Evolutionary conservation across 2,797 vertebrate species (phyloP), one percentile per base, ranked within the genome.

Genomic region (Merluccius polli): DNA sequence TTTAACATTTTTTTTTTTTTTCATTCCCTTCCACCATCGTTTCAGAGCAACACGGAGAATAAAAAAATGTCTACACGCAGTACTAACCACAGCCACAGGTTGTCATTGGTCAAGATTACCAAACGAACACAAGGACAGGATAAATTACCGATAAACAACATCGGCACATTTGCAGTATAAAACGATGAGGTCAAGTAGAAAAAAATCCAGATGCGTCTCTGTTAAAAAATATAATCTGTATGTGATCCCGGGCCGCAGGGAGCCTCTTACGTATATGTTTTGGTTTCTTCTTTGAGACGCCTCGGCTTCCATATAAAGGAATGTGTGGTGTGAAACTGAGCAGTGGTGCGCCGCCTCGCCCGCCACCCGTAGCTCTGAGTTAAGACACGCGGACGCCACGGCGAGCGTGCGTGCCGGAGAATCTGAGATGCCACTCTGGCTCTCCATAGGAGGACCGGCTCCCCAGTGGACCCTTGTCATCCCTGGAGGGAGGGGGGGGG

Each of bases 341-440:
- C 88, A 89, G 89, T 82, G 87, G 77, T 72, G 82, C 78, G 70
- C 7, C 44, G 52, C 79, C 77, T 80, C 85, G 79, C 77, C 88
- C 87, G 79, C 82, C 73, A 86, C 78, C 83, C 83, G 81, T 76
- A 71, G 79, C 87, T 86, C 10, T 9, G 7, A 24, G 52, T 59
- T 59, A 59, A 87, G 88, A 89, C 86, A 79, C 75, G 3, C 70
- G 88, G 84, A 84, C 77, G 76, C 82, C 81, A 75, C 86, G 76
- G 82, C 48, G 65, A 83, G 87, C 21, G 83, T 77, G 81, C 83
- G 88, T 90, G 91, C 87, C 73, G 59, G 79, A 79, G 87, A 88
- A 90, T 92, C 83, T 76, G 83, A 92, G 87, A 84, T 84, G 91
- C 83, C 87, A 92, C 86, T 92, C 87, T 83, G 86, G 78, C 77